These are phyloP conservation scores for Micrastur ruficollis DNA, from an alignment of 2,797 vertebrate genomes.

Conservation along the genomic window DNA sequence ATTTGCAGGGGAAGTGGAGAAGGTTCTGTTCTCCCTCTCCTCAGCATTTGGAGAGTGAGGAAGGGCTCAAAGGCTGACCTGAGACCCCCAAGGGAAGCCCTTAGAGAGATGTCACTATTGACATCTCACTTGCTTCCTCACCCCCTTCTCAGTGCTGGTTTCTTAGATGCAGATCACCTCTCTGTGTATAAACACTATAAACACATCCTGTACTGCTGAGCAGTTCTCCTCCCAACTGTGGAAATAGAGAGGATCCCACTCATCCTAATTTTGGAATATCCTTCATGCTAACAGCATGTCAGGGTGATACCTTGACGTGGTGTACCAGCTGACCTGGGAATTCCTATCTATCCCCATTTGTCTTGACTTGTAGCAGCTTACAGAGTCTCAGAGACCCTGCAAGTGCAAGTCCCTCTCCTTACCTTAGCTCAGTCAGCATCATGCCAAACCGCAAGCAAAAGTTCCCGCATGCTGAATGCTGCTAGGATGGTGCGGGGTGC, in stretches of 20 bases:
- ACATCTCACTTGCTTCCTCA: not conserved
- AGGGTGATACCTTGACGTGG: not conserved
- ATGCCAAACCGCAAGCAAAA: not conserved
- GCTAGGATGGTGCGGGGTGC: not conserved
- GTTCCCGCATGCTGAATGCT: accelerated
- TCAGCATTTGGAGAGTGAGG: not conserved
- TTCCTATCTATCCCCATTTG: not conserved
- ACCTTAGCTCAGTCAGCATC: not conserved
- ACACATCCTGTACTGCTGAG: not conserved
- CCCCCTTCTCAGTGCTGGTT: not conserved
- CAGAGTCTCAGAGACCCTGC: not conserved
- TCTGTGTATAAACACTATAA: not conserved
- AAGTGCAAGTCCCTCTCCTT: not conserved
- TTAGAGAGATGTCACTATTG: not conserved
- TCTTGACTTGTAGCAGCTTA: not conserved
- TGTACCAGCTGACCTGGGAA: not conserved
- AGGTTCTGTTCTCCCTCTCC: not conserved
- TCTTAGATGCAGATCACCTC: not conserved
- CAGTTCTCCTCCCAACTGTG: not conserved
- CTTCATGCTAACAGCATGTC: not conserved
- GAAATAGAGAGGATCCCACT: not conserved
- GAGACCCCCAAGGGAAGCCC: not conserved
- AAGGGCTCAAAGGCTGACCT: not conserved
- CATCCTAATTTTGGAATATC: not conserved
- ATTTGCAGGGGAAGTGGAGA: not conserved